Conservation (phyloP, 2,797 vertebrate genomes). For the Alcedo quadribrachys region DNA sequence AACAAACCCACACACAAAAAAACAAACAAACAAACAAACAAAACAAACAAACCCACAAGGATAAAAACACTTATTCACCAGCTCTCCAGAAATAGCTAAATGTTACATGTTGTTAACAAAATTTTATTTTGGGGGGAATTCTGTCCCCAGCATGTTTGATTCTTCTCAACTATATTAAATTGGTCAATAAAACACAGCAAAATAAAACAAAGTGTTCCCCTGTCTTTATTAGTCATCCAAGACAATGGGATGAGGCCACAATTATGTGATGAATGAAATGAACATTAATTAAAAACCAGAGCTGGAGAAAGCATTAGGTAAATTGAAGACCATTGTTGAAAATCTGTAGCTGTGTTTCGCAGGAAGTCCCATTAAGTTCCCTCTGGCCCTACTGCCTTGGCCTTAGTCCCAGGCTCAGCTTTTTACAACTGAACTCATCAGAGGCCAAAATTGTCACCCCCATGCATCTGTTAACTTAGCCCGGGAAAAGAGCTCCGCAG, state of each 20-base stretch:
- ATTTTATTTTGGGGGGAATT: background rate
- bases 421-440: background rate
- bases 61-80: background rate
- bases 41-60: background rate
- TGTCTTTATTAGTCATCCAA: background rate
- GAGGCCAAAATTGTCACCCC: background rate
- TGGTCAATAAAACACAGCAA: background rate
- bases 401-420: background rate
- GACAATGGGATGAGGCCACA: slow-evolving; percentile 3
- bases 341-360: background rate
- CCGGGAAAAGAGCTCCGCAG: background rate
- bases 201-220: background rate
- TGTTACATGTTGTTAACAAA: background rate
- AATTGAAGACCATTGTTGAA: background rate
- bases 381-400: background rate
- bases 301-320: slow-evolving; percentile 22
- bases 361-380: background rate
- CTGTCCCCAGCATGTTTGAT: background rate
- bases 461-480: background rate
- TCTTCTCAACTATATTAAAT: background rate
- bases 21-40: background rate
- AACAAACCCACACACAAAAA: background rate
- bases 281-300: background rate
- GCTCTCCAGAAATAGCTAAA: background rate
- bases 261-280: slow-evolving; percentile 13